These are phyloP conservation scores for Dendroctonus valens DNA, from an alignment of 1,140 invertebrate genomes.

Conservation along the genomic window DNA sequence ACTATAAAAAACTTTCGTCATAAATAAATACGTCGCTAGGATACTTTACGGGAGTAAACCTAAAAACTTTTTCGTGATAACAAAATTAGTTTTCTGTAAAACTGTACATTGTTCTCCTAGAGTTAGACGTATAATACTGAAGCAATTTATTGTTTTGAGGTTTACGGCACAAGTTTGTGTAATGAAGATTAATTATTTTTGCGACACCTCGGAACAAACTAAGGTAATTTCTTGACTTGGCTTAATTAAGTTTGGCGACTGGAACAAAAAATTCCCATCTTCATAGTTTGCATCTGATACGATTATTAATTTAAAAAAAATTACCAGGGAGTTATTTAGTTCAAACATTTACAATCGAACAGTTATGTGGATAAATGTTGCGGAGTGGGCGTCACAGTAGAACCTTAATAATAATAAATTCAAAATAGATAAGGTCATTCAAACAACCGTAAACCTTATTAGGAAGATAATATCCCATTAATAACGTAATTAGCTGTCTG, in stretches of 20 bases:
- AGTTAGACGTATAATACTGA: constrained; percentile 3
- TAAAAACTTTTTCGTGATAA: constrained; percentile 11
- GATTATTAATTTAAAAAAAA: neutral
- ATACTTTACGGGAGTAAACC: constrained; percentile 10
- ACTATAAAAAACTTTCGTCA: constrained; percentile 6
- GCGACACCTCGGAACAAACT: constrained; percentile 5
- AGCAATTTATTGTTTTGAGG: constrained; percentile 20
- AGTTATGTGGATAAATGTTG: neutral
- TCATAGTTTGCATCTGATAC: neutral
- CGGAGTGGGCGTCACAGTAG: too few species aligned
- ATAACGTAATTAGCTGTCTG: constrained; percentile 1
- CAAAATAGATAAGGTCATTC: neutral
- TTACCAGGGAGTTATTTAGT: neutral
- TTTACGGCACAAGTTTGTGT: constrained; percentile 22
- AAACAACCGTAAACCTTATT: neutral
- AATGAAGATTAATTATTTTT: constrained; percentile 17
- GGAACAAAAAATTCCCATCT: neutral
- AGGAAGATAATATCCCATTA: constrained; percentile 6
- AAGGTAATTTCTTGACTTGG: constrained; percentile 4
- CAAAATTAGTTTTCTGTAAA: constrained; percentile 26
- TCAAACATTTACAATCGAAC: neutral
- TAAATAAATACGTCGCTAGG: constrained; percentile 2
- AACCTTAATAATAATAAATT: neutral
- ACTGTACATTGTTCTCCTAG: constrained; percentile 19
- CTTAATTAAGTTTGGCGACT: constrained; percentile 12